A percentile compares a stretch with the other conserved stretches of the same genome.
Evolutionary conservation across 2,797 vertebrate species (phyloP).

Genomic region (Gambelia wislizenii): DNA sequence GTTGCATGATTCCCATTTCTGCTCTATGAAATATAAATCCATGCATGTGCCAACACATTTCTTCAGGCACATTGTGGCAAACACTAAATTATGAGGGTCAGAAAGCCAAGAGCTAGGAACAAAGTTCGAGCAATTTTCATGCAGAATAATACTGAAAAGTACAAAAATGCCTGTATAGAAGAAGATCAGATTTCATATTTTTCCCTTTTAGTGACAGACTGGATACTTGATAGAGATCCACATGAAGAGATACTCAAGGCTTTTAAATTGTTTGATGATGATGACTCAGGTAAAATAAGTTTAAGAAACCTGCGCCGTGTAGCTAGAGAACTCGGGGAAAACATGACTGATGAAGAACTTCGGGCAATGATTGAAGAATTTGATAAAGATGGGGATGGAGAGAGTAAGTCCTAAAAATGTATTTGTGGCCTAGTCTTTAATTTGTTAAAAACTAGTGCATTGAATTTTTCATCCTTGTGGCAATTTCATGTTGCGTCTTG

Average conservation of each 20-base stretch:
- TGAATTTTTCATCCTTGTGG: background rate
- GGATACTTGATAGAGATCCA: constrained; percentile 93
- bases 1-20: background rate
- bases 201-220: constrained; percentile 85
- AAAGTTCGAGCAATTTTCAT: background rate
- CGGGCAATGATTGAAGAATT: constrained; percentile 94
- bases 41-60: background rate
- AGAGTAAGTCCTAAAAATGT: constrained; percentile 83
- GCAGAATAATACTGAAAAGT: background rate
- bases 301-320: constrained; percentile 91
- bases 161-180: constrained; percentile 33
- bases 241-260: constrained; percentile 95
- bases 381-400: constrained; percentile 87
- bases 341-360: constrained; percentile 94
- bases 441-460: background rate
- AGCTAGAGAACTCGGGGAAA: constrained; percentile 93
- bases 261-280: constrained; percentile 96
- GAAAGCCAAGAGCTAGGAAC: background rate
- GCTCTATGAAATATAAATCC: background rate
- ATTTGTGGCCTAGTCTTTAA: background rate
- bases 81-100: background rate
- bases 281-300: constrained; percentile 95
- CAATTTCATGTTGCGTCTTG: background rate
- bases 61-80: background rate
- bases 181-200: background rate